Conservation (phyloP, 2,888 invertebrate species). For the Andrena praecox region DNA sequence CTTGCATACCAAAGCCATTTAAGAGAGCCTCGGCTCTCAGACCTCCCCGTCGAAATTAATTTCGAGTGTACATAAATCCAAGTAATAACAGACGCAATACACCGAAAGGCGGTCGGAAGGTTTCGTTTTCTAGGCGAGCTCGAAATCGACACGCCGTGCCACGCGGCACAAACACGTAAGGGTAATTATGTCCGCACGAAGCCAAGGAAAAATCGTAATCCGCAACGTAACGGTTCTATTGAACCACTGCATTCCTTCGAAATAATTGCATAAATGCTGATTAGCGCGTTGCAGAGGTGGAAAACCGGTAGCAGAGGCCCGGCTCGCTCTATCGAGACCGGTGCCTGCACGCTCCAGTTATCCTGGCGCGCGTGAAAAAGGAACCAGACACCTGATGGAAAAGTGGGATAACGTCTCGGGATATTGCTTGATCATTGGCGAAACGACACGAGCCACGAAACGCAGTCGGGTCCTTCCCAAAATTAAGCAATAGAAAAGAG, state of each 20-base stretch:
- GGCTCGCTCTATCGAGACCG: slow-evolving; percentile 45
- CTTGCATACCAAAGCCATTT: too few relatives aligned
- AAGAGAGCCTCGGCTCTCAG: not conserved
- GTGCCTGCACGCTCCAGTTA: slow-evolving; percentile 61
- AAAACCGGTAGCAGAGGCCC: slow-evolving; percentile 48
- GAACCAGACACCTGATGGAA: slow-evolving; percentile 25
- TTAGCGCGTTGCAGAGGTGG: slow-evolving; percentile 43
- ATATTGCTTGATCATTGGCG: slow-evolving; percentile 8
- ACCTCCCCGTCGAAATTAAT: not conserved
- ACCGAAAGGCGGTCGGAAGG: not conserved
- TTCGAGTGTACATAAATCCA: not conserved
- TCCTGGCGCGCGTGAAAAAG: slow-evolving; percentile 14
- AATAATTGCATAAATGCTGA: slow-evolving; percentile 63
- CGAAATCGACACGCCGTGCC: not conserved
- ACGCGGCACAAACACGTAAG: not conserved
- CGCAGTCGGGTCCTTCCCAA: not conserved
- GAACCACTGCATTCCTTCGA: slow-evolving; percentile 46
- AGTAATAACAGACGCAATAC: not conserved
- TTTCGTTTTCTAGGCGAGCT: not conserved
- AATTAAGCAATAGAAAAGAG: too few relatives aligned
- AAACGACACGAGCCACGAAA: slow-evolving; percentile 3
- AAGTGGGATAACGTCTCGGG: slow-evolving; percentile 10
- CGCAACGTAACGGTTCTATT: slow-evolving; percentile 36
- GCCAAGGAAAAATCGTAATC: slow-evolving; percentile 30
- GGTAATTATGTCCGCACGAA: slow-evolving; percentile 11